A percentile compares a stretch with the other conserved stretches of the same genome.
Conservation (phyloP, 1,140 invertebrate species). For the Neoseiulus cucumeris region DNA sequence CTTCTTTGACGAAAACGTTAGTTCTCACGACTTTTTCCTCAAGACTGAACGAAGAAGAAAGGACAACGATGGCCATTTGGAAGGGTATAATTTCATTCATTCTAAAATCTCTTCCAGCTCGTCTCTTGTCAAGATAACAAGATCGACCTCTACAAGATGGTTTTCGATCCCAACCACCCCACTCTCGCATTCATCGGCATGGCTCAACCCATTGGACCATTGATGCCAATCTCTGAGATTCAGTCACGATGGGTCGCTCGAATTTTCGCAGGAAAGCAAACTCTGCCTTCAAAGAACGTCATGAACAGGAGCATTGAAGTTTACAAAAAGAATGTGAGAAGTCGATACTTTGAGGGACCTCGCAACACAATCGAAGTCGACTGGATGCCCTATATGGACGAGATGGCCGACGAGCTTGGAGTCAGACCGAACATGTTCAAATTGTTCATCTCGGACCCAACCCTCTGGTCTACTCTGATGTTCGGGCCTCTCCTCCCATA, state of each 20-base stretch:
- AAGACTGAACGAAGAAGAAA: too few relatives aligned
- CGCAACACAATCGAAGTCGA: conserved; percentile 32
- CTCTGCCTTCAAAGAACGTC: conserved; percentile 19
- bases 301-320: conserved; percentile 24
- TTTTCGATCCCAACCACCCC: conserved; percentile 28
- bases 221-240: conserved; percentile 34
- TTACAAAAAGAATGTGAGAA: conserved; percentile 22
- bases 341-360: conserved; percentile 23
- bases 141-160: conserved; percentile 30
- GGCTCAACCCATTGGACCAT: conserved; percentile 32
- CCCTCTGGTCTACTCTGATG: conserved; percentile 22
- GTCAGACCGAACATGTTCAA: conserved; percentile 25
- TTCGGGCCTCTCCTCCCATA: conserved; percentile 27
- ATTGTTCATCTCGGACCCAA: conserved; percentile 25
- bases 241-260: conserved; percentile 30
- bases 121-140: conserved; percentile 24
- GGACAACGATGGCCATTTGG: too few relatives aligned
- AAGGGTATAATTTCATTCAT: too few relatives aligned
- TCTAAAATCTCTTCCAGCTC: not conserved
- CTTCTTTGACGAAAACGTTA: conserved; percentile 23
- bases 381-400: conserved; percentile 26
- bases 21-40: too few relatives aligned
- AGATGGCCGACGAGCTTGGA: conserved; percentile 26
- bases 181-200: conserved; percentile 34
- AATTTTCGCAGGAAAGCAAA: conserved; percentile 18